Evolutionary conservation across 53 echinoderm and acorn worm species (phyloP), one percentile per base, ranked within the genome.

Genomic region (Holothuria leucospilota): DNA sequence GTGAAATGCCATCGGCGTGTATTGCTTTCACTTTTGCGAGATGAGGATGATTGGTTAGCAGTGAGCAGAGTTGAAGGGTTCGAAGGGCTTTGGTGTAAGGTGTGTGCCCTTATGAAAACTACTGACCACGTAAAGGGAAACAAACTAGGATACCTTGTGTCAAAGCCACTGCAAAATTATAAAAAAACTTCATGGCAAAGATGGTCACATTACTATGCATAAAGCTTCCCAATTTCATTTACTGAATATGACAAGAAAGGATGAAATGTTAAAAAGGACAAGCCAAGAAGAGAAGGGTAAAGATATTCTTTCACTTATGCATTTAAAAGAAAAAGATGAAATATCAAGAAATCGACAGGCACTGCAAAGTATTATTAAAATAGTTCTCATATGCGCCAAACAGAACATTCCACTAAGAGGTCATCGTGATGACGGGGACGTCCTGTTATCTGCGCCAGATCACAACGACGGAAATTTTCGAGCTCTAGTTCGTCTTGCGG

Each of bases 31-130:
- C 64, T 64, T 11, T 64, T 64, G 28, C 13, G 20, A 9, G 64
- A 64, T 64, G 5, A 64, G 15, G 64, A 64, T 25, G 64, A 23
- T 16, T 64, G 64, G 64, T 16, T 64, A 16, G 13, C 64, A 13
- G 64, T 64, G 6, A 64, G 64, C 64, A 64, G 64, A 64, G 64
- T 64, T 64, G 64, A 64, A 16, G 64, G 64, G 10, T 64, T 64
- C 5, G 64, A 9, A 4, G 64, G 64, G 5, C 64, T 64, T 27
- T 64, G 64, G 13, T 64, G 64, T 64, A 64, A 64, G 15, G 64
- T 64, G 64, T 64, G 64, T 64, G 64, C 0, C 1, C 64, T 64
- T 27, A 64, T 64, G 64, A 64, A 64, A 64, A 16, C 64, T 13
- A 9, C 64, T 3, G 34, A 34, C 34, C 34, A 34, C 34, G 3